Evolutionary conservation across 2,113 vertebrate species (phyloP), one percentile per base, ranked within the genome.

Genomic region (Rhea americana): DNA sequence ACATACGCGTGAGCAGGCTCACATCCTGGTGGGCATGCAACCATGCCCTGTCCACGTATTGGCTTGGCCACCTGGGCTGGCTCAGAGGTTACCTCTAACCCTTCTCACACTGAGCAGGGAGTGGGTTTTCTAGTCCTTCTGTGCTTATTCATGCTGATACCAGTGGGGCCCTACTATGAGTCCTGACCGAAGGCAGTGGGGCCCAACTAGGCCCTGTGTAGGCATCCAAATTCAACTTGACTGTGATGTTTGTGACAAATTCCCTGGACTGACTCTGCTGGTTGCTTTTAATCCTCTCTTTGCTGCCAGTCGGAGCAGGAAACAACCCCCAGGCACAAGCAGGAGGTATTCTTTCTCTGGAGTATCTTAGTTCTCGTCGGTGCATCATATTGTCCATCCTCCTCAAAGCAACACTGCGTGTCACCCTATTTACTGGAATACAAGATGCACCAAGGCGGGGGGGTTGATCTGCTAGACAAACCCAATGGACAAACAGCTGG

Each of bases 281-380:
- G 97, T 97, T 98, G 96, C 98, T 98, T 97, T 97, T 96, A 97
- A 97, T 96, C 95, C 94, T 96, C 95, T 96, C 92, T 97, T 96
- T 97, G 97, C 95, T 96, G 96, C 98, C 98, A 99, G 98, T 98
- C 98, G 99, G 99, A 99, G 97, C 98, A 98, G 93, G 99, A 99
- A 98, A 98, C 98, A 97, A 99, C 98, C 88, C 99, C 99, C 95
- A 98, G 98, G 97, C 99, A 99, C 98, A 99, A 99, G 97, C 98
- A 99, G 98, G 99, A 99, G 99, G 99, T 99, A 99, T 98, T 98
- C 87, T 95, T 39, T 96, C 91, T 95, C 94, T 96, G 96, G 89
- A 97, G 95, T 96, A 92, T 95, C 86, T 76, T 94, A 81, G 85
- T 87, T 68, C 80, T 91, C 92, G 92, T 94, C 55, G 87, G 81